Base-by-base conservation (phyloP, 2,888 invertebrate genomes). In the Hofmannophila pseudospretella region DNA sequence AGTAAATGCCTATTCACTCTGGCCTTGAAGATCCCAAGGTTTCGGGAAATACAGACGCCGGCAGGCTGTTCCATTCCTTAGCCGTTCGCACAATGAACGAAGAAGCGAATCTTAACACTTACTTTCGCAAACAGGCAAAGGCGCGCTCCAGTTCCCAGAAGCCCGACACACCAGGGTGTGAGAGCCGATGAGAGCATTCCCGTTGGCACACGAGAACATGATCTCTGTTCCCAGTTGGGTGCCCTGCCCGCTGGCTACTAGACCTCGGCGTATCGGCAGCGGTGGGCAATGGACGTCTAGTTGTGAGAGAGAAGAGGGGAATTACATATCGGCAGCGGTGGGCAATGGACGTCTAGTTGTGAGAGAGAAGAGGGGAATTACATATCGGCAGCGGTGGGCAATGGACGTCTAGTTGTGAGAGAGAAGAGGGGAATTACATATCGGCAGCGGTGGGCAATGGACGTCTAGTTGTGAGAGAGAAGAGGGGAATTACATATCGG, bases 61-160 rank as follows among this genome's bases (percentile, higher is more conserved):
- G n/a, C n/a, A n/a, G n/a, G n/a, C n/a, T n/a, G n/a, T n/a, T n/a
- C n/a, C n/a, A n/a, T n/a, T n/a, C n/a, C n/a, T n/a, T n/a, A n/a
- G n/a, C n/a, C n/a, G n/a, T n/a, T n/a, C n/a, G n/a, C n/a, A n/a
- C n/a, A n/a, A n/a, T n/a, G n/a, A n/a, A n/a, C n/a, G n/a, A n/a
- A n/a, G n/a, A n/a, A n/a, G n/a, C n/a, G n/a, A n/a, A 16, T 16
- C 16, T 16, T 5, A 5, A 16, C n/a, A 81, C 90, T 89, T 75
- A 92, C 94, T 94, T 76, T 94, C 94, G 69, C 95, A 95, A 29
- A 93, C 91, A 4, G 95, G 95, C 43, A 94, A 82, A 1, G 93
- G 93, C 0, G 93, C 90, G 53, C 94, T 94, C 96, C 96, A 96
- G 68, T 94, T 94, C 14, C 95, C 95, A 11, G 94, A 94, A 0